phyloP scores from a whole-genome alignment of 2,797 vertebrate genomes.

The Gouania willdenowi region DNA sequence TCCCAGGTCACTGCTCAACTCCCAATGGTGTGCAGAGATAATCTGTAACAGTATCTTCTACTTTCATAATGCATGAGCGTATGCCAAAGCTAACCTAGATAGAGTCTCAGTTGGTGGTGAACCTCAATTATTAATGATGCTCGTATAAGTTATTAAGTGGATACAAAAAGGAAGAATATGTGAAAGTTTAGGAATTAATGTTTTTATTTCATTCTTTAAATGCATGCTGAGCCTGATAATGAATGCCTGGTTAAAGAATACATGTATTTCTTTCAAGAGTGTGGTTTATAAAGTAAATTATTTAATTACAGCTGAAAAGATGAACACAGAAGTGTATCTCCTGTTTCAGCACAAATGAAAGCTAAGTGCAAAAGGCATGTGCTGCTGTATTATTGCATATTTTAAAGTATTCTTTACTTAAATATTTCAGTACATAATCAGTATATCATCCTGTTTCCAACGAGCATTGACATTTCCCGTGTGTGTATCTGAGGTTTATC shows the following conservation, averaged over 20 bases:
- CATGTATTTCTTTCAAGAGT: not conserved
- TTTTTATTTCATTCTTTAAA: not conserved
- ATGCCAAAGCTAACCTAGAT: constrained; percentile 35
- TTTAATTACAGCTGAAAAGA: constrained; percentile 1
- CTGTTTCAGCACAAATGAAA: constrained; percentile 17
- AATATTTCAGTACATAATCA: not conserved
- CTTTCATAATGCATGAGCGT: constrained; percentile 63
- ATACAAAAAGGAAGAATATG: not conserved
- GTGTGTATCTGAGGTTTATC: constrained; percentile 3
- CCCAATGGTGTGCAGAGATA: constrained; percentile 45
- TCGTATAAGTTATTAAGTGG: constrained; percentile 15
- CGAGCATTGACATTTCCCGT: not conserved
- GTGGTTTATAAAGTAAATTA: constrained; percentile 1
- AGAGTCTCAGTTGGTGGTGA: constrained; percentile 22
- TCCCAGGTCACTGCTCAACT: constrained; percentile 34
- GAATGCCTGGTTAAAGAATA: not conserved
- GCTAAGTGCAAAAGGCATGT: constrained; percentile 1
- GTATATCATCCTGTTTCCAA: not conserved
- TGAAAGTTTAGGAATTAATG: no score
- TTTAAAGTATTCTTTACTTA: not conserved
- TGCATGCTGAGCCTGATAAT: not conserved
- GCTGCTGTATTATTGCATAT: not conserved
- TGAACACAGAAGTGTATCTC: constrained; percentile 10
- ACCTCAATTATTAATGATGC: constrained; percentile 37
- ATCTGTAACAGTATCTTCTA: constrained; percentile 56